Evolutionary conservation across 2,888 invertebrate genomes (phyloP), one percentile per base, ranked within the genome.

Genomic region (Laspeyria flexula): DNA sequence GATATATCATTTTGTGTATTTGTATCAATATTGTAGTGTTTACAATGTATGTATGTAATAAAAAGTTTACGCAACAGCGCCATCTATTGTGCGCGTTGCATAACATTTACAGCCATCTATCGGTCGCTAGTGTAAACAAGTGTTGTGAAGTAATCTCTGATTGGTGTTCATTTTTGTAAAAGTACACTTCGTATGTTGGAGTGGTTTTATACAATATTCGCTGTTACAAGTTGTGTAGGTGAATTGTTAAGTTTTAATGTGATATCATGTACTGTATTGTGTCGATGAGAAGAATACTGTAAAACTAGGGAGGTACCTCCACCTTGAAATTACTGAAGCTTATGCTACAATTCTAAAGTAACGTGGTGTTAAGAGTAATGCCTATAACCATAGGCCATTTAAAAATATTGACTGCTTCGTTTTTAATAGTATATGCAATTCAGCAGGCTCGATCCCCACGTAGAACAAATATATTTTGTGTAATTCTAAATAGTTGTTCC

Each of bases 111-210:
- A 46, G 34, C 18, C 34, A 2, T 25, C 23, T 25, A 25, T 25
- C 11, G n/a, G 42, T 30, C 29, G 34, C 34, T 18, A 9, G 23
- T 25, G 15, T 21, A 37, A 66, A 56, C 40, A 23, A 65, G 71
- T 52, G 61, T 70, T 73, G 71, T 71, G 71, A 68, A 44, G 48
- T 58, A 50, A 59, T 46, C 45, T 43, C 46, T 45, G 59, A 63
- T 67, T 62, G 59, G 82, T 83, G 84, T 83, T 83, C 79, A 81
- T 75, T 81, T 69, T 70, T 59, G 35, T 55, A 65, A 63, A 42
- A 74, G 63, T 71, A 50, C 47, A 59, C 48, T 52, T 62, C 62
- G 55, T 51, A 39, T 75, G 64, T 72, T 65, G 63, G 65, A 67
- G 72, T 43, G 53, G 49, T 66, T 73, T 66, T 73, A 65, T 54